Conservation (phyloP, 2,888 invertebrate species). For the Lucinisca nassula region DNA sequence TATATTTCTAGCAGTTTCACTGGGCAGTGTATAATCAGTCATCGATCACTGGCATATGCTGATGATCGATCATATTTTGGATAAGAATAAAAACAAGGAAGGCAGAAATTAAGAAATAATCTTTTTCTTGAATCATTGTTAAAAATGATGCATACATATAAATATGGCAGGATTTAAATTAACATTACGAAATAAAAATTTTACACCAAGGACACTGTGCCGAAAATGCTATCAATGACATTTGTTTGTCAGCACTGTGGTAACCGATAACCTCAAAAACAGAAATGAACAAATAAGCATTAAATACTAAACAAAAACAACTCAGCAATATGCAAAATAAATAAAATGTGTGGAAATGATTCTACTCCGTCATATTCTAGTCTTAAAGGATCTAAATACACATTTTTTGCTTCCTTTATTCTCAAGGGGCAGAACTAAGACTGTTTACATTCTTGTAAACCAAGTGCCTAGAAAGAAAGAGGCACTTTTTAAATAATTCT, state of each 20-base stretch:
- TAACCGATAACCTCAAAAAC: neutral
- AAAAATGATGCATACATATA: constrained; percentile 47
- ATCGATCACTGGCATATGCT: too few species aligned
- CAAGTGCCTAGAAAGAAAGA: too few species aligned
- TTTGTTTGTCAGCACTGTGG: neutral
- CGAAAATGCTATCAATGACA: neutral
- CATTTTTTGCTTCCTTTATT: too few species aligned
- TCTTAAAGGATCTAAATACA: too few species aligned
- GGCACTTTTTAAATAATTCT: neutral
- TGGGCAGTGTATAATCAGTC: too few species aligned
- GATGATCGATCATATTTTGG: too few species aligned
- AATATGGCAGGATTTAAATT: constrained; percentile 59
- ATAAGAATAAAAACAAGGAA: neutral
- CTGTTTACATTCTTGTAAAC: too few species aligned
- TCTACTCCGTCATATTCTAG: too few species aligned
- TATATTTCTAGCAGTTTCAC: too few species aligned
- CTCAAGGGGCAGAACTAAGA: too few species aligned
- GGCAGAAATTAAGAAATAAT: neutral
- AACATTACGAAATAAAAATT: constrained; percentile 1
- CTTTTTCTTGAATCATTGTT: constrained; percentile 19
- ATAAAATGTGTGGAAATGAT: too few species aligned
- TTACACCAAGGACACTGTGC: neutral
- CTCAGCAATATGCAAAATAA: neutral
- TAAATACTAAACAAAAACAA: neutral
- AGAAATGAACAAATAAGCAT: neutral